Conservation (phyloP, 2,888 invertebrate species). For the Catocala nupta region DNA sequence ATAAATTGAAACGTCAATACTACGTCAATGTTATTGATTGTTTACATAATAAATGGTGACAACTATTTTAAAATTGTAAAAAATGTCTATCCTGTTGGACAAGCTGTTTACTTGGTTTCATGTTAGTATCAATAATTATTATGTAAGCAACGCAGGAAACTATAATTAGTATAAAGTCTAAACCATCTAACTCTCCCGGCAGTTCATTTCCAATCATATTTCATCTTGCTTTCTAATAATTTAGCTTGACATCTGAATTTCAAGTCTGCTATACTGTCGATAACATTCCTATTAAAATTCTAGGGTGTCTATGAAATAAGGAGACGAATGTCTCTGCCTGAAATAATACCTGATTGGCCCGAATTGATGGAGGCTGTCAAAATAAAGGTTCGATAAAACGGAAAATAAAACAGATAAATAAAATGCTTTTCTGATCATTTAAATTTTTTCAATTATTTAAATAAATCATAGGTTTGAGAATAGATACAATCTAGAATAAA, state of each 20-base stretch:
- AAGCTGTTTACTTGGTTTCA: conserved; percentile 61
- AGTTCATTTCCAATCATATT: conserved; percentile 32
- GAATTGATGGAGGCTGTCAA: conserved; percentile 89
- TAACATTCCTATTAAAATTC: conserved; percentile 81
- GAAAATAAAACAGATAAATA: conserved; percentile 68
- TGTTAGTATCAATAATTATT: conserved; percentile 58
- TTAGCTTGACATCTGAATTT: conserved; percentile 54
- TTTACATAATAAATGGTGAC: conserved; percentile 36
- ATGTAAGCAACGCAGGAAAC: conserved; percentile 38
- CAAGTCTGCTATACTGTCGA: conserved; percentile 55
- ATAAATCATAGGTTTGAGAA: too few relatives aligned
- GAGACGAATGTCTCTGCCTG: conserved; percentile 90
- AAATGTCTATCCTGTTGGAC: conserved; percentile 66
- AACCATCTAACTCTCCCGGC: conserved; percentile 20
- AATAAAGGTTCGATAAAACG: conserved; percentile 89
- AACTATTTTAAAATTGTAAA: background rate
- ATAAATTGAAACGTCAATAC: conserved; percentile 32
- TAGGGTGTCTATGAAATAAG: conserved; percentile 90
- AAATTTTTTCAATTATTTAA: conserved; percentile 42
- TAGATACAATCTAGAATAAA: too few relatives aligned
- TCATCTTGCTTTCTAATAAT: conserved; percentile 56
- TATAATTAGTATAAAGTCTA: conserved; percentile 8
- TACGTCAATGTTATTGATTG: conserved; percentile 35
- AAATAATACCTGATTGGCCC: conserved; percentile 94
- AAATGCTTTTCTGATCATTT: conserved; percentile 64